A percentile compares a stretch with the other conserved stretches of the same genome.
These are phyloP conservation scores for Pinctada fucata DNA, from an alignment of 2,888 invertebrate genomes.

Conservation along the genomic window DNA sequence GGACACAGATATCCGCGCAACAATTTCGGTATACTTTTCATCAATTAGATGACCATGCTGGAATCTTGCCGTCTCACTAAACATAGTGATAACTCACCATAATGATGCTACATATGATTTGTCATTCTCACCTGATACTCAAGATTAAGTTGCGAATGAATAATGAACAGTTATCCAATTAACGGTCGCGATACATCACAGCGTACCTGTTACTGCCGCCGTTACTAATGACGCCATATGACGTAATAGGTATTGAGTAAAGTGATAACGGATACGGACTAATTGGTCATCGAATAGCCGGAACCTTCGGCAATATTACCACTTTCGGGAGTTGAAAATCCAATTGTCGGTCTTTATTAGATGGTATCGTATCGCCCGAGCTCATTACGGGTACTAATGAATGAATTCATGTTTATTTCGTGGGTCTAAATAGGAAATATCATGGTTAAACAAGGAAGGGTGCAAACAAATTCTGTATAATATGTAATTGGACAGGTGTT, in stretches of 20 bases:
- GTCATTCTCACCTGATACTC: not conserved
- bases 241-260: conserved; percentile 14
- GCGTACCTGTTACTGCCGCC: not conserved
- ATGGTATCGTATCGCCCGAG: not conserved
- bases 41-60: too few relatives aligned
- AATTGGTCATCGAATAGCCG: conserved; percentile 11
- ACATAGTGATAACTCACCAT: too few relatives aligned
- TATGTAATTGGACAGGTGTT: too few relatives aligned
- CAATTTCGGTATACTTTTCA: too few relatives aligned
- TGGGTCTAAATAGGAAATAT: too few relatives aligned
- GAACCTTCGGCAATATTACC: not conserved
- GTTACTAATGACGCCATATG: conserved; percentile 2
- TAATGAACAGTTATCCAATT: conserved; percentile 4
- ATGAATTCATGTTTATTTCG: too few relatives aligned
- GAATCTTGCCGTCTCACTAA: too few relatives aligned
- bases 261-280: conserved; percentile 2
- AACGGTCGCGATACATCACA: not conserved
- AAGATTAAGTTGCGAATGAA: not conserved
- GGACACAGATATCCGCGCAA: too few relatives aligned
- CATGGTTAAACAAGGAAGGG: too few relatives aligned
- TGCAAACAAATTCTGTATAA: too few relatives aligned
- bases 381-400: not conserved
- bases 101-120: not conserved
- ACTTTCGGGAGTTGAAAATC: not conserved
- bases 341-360: not conserved